Evolutionary conservation across 92 coral and sea anemone species (phyloP), one percentile per base, ranked within the genome.

Genomic region (Micromussa lordhowensis): DNA sequence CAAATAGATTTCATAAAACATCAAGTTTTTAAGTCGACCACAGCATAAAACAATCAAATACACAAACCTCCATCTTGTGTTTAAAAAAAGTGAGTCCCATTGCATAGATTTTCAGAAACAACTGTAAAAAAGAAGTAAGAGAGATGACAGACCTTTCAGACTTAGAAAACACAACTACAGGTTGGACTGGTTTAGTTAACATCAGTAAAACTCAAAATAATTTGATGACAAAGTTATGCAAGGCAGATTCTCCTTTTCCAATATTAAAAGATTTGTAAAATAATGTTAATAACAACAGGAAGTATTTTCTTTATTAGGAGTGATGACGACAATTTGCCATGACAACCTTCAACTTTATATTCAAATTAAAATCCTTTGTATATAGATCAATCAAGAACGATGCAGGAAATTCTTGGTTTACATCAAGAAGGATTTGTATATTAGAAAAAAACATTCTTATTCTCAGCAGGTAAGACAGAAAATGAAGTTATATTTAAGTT

Each of bases 31-130:
- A 3, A 11, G 71, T 26, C 11, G 34, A 24, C 69, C 6, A 24
- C 11, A 64, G 69, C 26, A 1, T 19, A 48, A 7, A 49, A 5
- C 3, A 30, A 28, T 12, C 70, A 48, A n/a, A 11, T 68, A 21
- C 49, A 57, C 58, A 79, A 68, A 97, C 99, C 98, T 97, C 99
- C 90, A 97, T 84, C 66, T 96, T 96, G 86, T 97, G 99, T 77
- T 92, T 93, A 59, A 96, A 94, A 91, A 95, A 97, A 12, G 93
- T 92, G 89, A 94, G 51, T 17, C 98, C 95, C 98, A 97, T 96
- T 4, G 98, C 98, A 82, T 94, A 97, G 78, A 97, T 53, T 77
- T 97, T 97, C 78, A 97, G 90, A 73, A 91, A 44, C 80, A 97
- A 89, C 99, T 97, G 70, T 10, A 87, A 72, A 79, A 72, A 78